These are phyloP conservation scores for Hermatobates lingyangjiaoensis DNA, from an alignment of 1,140 invertebrate species.

Conservation along the genomic window DNA sequence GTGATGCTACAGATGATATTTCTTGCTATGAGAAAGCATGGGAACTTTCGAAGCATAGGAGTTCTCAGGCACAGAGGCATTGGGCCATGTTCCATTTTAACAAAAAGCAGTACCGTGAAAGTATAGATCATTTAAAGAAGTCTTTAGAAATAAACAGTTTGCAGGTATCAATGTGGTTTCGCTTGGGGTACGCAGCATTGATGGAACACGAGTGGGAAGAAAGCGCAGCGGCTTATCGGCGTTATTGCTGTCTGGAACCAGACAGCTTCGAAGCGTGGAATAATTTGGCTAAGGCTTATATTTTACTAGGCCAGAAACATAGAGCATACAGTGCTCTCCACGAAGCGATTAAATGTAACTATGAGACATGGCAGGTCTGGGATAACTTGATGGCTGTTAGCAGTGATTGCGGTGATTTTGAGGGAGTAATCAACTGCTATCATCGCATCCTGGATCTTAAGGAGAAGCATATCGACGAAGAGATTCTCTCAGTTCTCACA, in stretches of 20 bases:
- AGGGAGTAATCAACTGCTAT: conserved; percentile 60
- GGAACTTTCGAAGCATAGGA: conserved; percentile 62
- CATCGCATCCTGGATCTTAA: conserved; percentile 70
- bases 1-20: conserved; percentile 51
- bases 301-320: conserved; percentile 66
- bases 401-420: conserved; percentile 51
- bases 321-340: conserved; percentile 64
- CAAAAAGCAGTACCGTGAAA: conserved; percentile 51
- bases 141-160: conserved; percentile 69
- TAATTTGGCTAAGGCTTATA: conserved; percentile 84
- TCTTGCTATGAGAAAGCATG: conserved; percentile 73
- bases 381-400: conserved; percentile 80
- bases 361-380: conserved; percentile 92
- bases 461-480: conserved; percentile 54
- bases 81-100: conserved; percentile 63
- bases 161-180: conserved; percentile 65
- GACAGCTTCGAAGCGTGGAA: conserved; percentile 93
- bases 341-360: conserved; percentile 84
- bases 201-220: conserved; percentile 59
- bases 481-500: conserved; percentile 56
- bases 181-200: conserved; percentile 69
- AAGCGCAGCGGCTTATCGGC: conserved; percentile 65
- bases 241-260: conserved; percentile 68
- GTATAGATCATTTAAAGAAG: conserved; percentile 56
- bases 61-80: conserved; percentile 59